Base-by-base conservation (phyloP, 2,113 vertebrate species). In the Sialia sialis region DNA sequence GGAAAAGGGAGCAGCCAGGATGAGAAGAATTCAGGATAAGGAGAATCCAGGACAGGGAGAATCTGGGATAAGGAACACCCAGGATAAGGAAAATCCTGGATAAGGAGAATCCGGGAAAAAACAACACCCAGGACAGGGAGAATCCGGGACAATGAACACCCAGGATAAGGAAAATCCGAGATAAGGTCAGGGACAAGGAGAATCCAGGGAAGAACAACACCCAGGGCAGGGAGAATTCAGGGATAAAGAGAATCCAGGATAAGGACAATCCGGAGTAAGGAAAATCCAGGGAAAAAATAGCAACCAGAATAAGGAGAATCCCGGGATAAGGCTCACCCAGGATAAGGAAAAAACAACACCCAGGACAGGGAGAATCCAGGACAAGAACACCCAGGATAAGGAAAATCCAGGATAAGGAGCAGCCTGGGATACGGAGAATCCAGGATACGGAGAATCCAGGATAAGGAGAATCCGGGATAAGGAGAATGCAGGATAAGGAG, bases 401-500 rank as follows among this genome's bases (percentile, higher is more conserved):
- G 43, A 39, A 39, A 39, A 39, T 39, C 38, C 38, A 39, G 38
- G n/a, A n/a, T 43, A 29, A 29, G 7, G 14, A 23, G 9, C 14
- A 44, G 17, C 44, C 44, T n/a, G 43, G 43, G 43, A 44, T 44
- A n/a, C n/a, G 41, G 41, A 44, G 44, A 44, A 16, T 14, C 16
- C 27, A 11, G 52, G 52, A 54, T 19, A 21, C 4, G 25, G 52
- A 55, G 11, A n/a, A 56, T 20, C 11, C 54, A 9, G 32, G 32
- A 44, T 0, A n/a, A 3, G 63, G 11, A 26, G 3, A 32, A n/a
- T 21, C 6, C 32, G 2, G 62, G 51, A n/a, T 9, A 32, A 12
- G 30, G 54, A 11, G 51, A 52, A 52, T 55, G 21, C 46, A 22
- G 46, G 46, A 23, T 14, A 49, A 25, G 23, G 48, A 49, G 46